phyloP scores from a whole-genome alignment of 2,888 invertebrate genomes.

The Melinopterus prodromus region DNA sequence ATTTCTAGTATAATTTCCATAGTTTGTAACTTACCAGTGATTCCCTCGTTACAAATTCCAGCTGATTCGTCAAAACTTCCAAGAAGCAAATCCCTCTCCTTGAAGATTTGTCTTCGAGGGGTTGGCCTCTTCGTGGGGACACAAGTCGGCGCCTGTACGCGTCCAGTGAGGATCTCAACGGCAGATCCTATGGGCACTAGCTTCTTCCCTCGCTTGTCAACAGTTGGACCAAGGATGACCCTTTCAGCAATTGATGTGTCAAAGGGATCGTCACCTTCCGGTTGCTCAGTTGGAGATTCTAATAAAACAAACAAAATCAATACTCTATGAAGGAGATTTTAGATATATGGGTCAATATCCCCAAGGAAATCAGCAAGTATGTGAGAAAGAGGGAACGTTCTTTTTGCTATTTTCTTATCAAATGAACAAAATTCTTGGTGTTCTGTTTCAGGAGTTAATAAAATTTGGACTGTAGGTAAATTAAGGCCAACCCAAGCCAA shows the following conservation, averaged over 20 bases:
- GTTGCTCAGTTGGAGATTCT: constrained; percentile 80
- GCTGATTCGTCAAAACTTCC: constrained; percentile 67
- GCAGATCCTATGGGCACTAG: constrained; percentile 85
- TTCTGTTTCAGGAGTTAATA: no score
- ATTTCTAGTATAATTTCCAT: no score
- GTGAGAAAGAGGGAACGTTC: no score
- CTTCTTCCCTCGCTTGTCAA: constrained; percentile 77
- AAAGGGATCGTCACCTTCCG: constrained; percentile 82
- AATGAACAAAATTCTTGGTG: no score
- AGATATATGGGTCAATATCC: background rate
- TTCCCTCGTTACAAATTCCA: constrained; percentile 28
- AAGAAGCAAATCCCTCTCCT: constrained; percentile 72
- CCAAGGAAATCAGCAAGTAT: background rate
- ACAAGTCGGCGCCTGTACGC: constrained; percentile 78
- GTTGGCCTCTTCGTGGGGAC: constrained; percentile 63
- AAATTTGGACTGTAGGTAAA: background rate
- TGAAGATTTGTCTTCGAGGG: constrained; percentile 61
- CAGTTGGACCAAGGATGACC: constrained; percentile 79
- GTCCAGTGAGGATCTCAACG: constrained; percentile 86
- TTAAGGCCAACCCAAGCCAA: background rate
- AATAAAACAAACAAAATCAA: constrained; percentile 18
- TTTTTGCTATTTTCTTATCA: no score
- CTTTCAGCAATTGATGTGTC: constrained; percentile 89
- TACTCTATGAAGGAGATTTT: background rate
- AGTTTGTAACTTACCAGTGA: background rate